Percentiles rank a stretch among this genome's conserved stretches.
These are phyloP conservation scores for Dermolepida albohirtum DNA, from an alignment of 2,888 invertebrate genomes.

Conservation along the genomic window DNA sequence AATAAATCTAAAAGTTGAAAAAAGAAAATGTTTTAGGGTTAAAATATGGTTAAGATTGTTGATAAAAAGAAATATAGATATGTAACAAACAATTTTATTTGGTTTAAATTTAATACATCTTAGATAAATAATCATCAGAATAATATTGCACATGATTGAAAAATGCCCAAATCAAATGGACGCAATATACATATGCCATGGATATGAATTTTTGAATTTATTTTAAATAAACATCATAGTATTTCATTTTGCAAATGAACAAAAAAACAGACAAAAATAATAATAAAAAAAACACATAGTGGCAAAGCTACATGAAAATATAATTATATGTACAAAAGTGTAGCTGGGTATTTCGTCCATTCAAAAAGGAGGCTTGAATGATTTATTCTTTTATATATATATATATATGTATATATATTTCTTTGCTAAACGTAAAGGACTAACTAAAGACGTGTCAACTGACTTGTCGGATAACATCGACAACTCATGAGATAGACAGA, in stretches of 20 bases:
- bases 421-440: conserved; percentile 57
- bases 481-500: conserved; percentile 51
- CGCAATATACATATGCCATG: conserved; percentile 58
- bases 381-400: conserved; percentile 13
- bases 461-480: conserved; percentile 52
- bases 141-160: conserved; percentile 67
- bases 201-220: conserved; percentile 50
- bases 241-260: conserved; percentile 38
- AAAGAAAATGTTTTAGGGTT: too few relatives aligned
- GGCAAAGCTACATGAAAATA: conserved; percentile 61
- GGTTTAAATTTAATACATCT: conserved; percentile 66
- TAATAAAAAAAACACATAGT: conserved; percentile 53
- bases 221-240: conserved; percentile 34
- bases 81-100: conserved; percentile 67
- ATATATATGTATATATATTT: conserved; percentile 29
- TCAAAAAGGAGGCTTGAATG: conserved; percentile 59
- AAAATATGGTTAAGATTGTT: background rate
- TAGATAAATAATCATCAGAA: conserved; percentile 66
- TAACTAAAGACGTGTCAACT: conserved; percentile 59
- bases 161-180: conserved; percentile 65
- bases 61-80: conserved; percentile 42
- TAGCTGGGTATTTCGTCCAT: conserved; percentile 64
- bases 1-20: too few relatives aligned
- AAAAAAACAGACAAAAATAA: conserved; percentile 47
- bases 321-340: conserved; percentile 62